Conservation (phyloP, 2,888 invertebrate genomes). For the Oscheius myriophilus region DNA sequence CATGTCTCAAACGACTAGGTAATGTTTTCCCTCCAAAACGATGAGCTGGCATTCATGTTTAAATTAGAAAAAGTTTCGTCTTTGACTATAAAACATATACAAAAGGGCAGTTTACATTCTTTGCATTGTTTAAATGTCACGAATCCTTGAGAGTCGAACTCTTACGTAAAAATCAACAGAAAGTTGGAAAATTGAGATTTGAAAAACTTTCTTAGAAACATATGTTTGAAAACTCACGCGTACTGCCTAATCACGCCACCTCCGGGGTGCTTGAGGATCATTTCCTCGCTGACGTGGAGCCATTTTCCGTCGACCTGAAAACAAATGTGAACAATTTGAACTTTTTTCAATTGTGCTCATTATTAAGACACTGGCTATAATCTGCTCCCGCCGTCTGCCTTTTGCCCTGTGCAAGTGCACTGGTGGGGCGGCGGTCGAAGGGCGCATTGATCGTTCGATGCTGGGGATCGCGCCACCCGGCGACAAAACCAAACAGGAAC, state of each 20-base stretch:
- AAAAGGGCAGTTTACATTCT: too few relatives aligned
- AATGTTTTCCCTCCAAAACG: too few relatives aligned
- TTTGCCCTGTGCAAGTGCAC: not conserved
- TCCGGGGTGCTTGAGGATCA: conserved; percentile 66
- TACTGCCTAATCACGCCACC: conserved; percentile 67
- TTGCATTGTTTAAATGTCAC: too few relatives aligned
- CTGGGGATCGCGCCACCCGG: conserved; percentile 19
- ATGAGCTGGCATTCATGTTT: too few relatives aligned
- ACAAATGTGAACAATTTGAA: not conserved
- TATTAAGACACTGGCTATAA: not conserved
- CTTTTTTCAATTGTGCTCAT: too few relatives aligned
- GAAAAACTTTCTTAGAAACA: not conserved
- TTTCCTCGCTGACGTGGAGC: conserved; percentile 59
- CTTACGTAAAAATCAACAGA: too few relatives aligned
- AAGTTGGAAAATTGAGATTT: too few relatives aligned
- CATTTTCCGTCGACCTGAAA: conserved; percentile 64
- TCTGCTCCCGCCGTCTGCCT: not conserved
- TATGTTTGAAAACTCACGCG: conserved; percentile 43
- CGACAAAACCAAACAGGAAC: conserved; percentile 15
- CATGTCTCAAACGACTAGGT: too few relatives aligned
- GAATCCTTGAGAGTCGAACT: too few relatives aligned
- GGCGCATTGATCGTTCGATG: conserved; percentile 23
- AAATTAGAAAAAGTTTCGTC: too few relatives aligned
- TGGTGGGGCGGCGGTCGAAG: conserved; percentile 13
- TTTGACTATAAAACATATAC: too few relatives aligned